A percentile compares a stretch with the other conserved stretches of the same genome.
Conservation (phyloP, 92 coral and sea anemone species). For the Galaxea fascicularis region DNA sequence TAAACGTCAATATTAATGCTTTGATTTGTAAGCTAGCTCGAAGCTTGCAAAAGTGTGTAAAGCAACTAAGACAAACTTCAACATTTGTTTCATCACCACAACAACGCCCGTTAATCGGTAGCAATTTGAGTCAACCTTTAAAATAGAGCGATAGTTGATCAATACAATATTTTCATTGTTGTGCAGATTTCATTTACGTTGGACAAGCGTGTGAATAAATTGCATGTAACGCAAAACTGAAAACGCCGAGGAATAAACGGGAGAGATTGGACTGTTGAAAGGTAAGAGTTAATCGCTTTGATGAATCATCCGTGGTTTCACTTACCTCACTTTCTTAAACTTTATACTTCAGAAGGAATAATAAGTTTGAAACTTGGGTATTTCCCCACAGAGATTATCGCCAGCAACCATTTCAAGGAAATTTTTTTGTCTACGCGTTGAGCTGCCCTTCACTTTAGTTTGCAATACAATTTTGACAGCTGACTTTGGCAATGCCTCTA, state of each 20-base stretch:
- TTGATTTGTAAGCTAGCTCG: not conserved
- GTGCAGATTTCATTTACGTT: not conserved
- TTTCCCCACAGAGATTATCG: not conserved
- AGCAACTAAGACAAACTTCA: not conserved
- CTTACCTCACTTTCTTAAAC: too few species aligned
- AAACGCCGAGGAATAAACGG: conserved; percentile 6
- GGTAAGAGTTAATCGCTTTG: not conserved
- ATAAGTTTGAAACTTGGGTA: too few species aligned
- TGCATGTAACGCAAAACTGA: not conserved
- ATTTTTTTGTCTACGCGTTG: too few species aligned
- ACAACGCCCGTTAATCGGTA: conserved; percentile 3
- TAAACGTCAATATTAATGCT: conserved; percentile 4
- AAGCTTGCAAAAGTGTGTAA: too few species aligned
- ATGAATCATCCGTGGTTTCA: not conserved
- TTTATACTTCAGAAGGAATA: too few species aligned
- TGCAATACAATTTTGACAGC: too few species aligned
- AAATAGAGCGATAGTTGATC: not conserved
- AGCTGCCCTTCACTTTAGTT: too few species aligned
- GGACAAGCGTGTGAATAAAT: not conserved
- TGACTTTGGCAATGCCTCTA: too few species aligned
- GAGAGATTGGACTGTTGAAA: not conserved
- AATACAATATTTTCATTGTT: not conserved
- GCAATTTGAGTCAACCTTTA: conserved; percentile 15
- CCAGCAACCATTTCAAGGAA: too few species aligned
- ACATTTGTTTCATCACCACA: not conserved